These are phyloP conservation scores for Scyliorhinus canicula DNA, from an alignment of 2,797 vertebrate genomes.

Conservation along the genomic window DNA sequence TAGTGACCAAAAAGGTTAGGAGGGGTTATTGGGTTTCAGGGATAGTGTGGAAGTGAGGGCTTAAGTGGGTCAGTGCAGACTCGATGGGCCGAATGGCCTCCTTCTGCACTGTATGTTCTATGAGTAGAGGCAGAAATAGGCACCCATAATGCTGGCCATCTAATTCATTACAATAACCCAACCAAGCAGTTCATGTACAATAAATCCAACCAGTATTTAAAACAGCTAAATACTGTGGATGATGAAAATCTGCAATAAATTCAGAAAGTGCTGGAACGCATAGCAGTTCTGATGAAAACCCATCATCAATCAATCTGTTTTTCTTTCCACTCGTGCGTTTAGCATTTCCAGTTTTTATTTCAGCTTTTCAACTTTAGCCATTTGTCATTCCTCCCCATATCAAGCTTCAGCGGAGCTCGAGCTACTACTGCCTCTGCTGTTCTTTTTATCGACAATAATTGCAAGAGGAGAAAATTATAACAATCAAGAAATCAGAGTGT, in stretches of 20 bases:
- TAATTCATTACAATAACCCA: not conserved
- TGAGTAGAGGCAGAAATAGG: not conserved
- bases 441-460: not conserved
- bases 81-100: no score
- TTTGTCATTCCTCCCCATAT: not conserved
- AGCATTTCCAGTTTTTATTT: not conserved
- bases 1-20: no score
- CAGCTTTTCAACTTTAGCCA: not conserved
- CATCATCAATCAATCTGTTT: not conserved
- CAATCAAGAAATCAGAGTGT: not conserved
- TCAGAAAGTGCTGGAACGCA: not conserved
- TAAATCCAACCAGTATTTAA: not conserved
- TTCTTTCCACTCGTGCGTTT: not conserved
- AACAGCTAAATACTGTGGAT: not conserved
- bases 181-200: not conserved
- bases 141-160: not conserved
- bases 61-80: no score
- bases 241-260: not conserved
- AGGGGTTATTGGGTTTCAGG: no score
- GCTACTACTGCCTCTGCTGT: not conserved
- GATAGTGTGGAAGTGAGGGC: no score
- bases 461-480: not conserved
- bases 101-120: no score
- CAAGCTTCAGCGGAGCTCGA: not conserved
- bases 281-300: not conserved